Conservation (phyloP, 2,888 invertebrate species). For the Caenorhabditis sp. region DNA sequence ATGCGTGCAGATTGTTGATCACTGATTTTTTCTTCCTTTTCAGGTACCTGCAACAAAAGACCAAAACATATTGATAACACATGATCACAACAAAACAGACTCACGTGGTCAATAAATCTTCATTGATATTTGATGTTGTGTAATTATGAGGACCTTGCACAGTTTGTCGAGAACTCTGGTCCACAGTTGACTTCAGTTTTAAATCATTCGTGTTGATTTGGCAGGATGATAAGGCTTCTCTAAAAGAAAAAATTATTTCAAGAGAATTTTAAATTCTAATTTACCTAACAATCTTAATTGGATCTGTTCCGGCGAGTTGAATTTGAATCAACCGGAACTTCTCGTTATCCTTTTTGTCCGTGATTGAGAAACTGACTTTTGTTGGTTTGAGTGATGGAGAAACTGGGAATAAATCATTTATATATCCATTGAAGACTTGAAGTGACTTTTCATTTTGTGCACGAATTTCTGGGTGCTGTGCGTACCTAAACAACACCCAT, state of each 20-base stretch:
- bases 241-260: conserved; percentile 28
- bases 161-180: not conserved
- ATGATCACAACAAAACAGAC: conserved; percentile 6
- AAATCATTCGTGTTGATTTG: conserved; percentile 60
- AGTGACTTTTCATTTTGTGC: conserved; percentile 67
- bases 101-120: conserved; percentile 46
- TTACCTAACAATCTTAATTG: conserved; percentile 60
- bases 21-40: conserved; percentile 41
- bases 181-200: conserved; percentile 30
- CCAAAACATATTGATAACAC: not conserved
- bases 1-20: conserved; percentile 39
- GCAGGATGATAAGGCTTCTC: conserved; percentile 62
- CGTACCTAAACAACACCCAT: conserved; percentile 71
- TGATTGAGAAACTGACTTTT: conserved; percentile 57
- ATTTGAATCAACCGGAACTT: conserved; percentile 55
- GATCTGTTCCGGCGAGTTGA: conserved; percentile 64
- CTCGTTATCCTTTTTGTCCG: conserved; percentile 30
- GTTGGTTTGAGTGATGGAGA: conserved; percentile 33
- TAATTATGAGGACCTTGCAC: not conserved
- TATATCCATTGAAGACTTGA: conserved; percentile 70
- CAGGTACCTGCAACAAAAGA: conserved; percentile 46
- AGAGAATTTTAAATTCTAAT: conserved; percentile 5
- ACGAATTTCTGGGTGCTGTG: conserved; percentile 71
- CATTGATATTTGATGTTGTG: conserved; percentile 37
- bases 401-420: conserved; percentile 67